Conservation (phyloP, 64 coral and sea anemone genomes). For the Stylophora pistillata region DNA sequence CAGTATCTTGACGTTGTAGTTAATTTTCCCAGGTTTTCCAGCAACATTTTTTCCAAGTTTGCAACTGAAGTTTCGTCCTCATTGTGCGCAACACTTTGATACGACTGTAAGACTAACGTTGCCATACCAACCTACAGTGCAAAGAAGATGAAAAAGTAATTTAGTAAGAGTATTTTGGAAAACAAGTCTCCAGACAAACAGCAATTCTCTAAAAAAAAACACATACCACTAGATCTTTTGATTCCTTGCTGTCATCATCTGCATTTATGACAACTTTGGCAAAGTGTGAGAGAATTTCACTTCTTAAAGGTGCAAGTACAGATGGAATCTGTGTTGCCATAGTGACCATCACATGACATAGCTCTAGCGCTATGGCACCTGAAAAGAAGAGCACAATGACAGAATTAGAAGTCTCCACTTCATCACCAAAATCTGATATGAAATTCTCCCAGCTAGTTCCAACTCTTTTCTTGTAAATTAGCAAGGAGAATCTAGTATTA, state of each 20-base stretch:
- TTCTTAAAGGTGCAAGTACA: slow-evolving; percentile 40
- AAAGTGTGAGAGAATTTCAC: slow-evolving; percentile 25
- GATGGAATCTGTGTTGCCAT: slow-evolving; percentile 86
- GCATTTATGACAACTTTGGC: slow-evolving; percentile 10
- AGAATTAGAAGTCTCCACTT: background rate
- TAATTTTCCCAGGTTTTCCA: slow-evolving; percentile 58
- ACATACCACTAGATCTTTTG: slow-evolving; percentile 52
- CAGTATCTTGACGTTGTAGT: slow-evolving; percentile 73
- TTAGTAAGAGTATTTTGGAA: background rate
- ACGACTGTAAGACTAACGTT: slow-evolving; percentile 91
- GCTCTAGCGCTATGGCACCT: slow-evolving; percentile 73
- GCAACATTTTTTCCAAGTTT: slow-evolving; percentile 65
- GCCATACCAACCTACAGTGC: slow-evolving; percentile 70
- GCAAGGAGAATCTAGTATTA: too few species aligned
- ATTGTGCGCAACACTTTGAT: slow-evolving; percentile 17
- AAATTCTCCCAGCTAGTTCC: too few species aligned
- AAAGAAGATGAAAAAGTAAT: background rate
- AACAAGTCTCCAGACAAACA: slow-evolving; percentile 11
- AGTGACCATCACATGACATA: slow-evolving; percentile 85
- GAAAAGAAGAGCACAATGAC: background rate
- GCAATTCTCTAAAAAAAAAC: background rate
- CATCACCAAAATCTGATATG: background rate
- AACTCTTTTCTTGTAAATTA: too few species aligned
- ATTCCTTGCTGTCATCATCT: slow-evolving; percentile 51
- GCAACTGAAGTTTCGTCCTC: slow-evolving; percentile 12